A percentile compares a stretch with the other conserved stretches of the same genome.
phyloP scores from a whole-genome alignment of 2,113 vertebrate genomes.

The Collichthys lucidus region DNA sequence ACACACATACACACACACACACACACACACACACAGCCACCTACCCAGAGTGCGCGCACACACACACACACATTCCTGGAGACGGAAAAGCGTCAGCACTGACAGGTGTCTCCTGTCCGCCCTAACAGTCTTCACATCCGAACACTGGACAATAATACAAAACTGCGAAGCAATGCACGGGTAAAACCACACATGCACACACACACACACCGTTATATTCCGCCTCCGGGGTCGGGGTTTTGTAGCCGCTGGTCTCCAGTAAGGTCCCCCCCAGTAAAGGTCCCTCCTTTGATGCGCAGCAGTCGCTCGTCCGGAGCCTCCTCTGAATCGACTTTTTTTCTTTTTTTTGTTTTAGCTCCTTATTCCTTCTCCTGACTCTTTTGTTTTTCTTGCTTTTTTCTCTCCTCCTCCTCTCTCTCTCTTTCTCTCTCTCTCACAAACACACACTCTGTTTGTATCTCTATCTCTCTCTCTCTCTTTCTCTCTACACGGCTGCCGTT shows the following conservation, averaged over 20 bases:
- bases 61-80: constrained; percentile 69
- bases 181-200: constrained; percentile 67
- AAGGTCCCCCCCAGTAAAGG: constrained; percentile 49
- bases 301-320: constrained; percentile 58
- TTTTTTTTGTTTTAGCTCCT: constrained; percentile 50
- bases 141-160: constrained; percentile 42
- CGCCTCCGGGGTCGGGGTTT: constrained; percentile 68
- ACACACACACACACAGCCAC: constrained; percentile 24
- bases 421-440: constrained; percentile 17
- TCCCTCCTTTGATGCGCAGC: constrained; percentile 62
- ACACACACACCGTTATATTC: constrained; percentile 78
- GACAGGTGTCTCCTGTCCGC: constrained; percentile 75
- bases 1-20: not conserved
- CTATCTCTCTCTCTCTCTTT: constrained; percentile 42
- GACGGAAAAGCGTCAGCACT: constrained; percentile 65
- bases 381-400: constrained; percentile 68
- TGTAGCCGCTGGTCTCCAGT: constrained; percentile 52
- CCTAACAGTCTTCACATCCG: constrained; percentile 32
- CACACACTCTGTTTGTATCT: constrained; percentile 43
- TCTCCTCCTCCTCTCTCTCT: constrained; percentile 31
- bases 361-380: constrained; percentile 59
- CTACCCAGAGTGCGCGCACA: constrained; percentile 26
- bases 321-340: constrained; percentile 62
- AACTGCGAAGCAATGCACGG: constrained; percentile 46
- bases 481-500: constrained; percentile 81